Conservation (phyloP, 1,140 invertebrate species). For the Arctopsyche grandis region DNA sequence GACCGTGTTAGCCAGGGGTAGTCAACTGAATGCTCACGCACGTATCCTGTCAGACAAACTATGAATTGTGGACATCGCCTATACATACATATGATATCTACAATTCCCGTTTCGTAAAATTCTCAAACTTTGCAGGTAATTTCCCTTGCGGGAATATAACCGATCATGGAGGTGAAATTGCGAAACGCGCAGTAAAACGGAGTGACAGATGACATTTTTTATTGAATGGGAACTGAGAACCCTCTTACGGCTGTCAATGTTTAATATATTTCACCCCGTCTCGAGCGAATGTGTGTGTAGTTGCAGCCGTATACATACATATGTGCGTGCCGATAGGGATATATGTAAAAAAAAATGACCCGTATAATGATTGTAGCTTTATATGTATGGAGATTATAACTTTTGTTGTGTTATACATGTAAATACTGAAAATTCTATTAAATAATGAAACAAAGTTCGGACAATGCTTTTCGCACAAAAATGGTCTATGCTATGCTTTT, state of each 20-base stretch:
- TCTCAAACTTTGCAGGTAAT: not conserved
- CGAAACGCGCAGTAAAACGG: not conserved
- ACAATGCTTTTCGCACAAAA: too few species aligned
- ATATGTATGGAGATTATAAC: too few species aligned
- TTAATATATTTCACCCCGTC: not conserved
- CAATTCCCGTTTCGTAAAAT: not conserved
- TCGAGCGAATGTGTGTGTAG: too few species aligned
- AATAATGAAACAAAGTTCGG: too few species aligned
- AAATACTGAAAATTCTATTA: too few species aligned
- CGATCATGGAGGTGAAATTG: not conserved
- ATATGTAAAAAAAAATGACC: too few species aligned
- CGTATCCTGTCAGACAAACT: not conserved
- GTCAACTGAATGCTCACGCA: not conserved
- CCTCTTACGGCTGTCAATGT: conserved; percentile 18
- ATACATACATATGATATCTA: not conserved
- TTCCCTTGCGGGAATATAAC: not conserved
- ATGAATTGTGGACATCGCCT: too few species aligned
- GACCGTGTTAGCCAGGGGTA: conserved; percentile 10
- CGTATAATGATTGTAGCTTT: too few species aligned
- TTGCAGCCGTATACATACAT: too few species aligned
- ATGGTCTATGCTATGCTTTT: too few species aligned
- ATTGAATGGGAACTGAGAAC: not conserved
- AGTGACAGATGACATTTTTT: conserved; percentile 10
- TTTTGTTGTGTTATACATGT: too few species aligned
- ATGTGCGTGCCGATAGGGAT: too few species aligned